phyloP scores from a whole-genome alignment of 2,888 invertebrate species.

The Ethmia dodecea region DNA sequence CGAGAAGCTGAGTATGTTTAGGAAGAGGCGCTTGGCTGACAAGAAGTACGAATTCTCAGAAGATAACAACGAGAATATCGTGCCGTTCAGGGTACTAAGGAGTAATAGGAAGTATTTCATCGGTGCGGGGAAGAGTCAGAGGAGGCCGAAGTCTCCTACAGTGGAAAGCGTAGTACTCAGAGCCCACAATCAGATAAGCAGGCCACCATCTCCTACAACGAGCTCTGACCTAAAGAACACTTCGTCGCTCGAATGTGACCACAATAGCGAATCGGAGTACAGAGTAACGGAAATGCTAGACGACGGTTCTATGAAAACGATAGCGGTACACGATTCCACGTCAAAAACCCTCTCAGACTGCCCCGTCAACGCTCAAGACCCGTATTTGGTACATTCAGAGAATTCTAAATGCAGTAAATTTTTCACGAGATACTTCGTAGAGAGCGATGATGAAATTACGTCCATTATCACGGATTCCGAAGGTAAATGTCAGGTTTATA shows the following conservation, averaged over 20 bases:
- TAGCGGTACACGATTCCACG: constrained; percentile 69
- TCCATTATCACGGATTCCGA: constrained; percentile 85
- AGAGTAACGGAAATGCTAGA: constrained; percentile 70
- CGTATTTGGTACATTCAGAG: constrained; percentile 68
- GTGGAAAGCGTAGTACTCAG: constrained; percentile 62
- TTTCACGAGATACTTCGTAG: constrained; percentile 82
- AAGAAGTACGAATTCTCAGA: constrained; percentile 95
- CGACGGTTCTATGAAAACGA: constrained; percentile 69
- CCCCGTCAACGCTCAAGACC: constrained; percentile 63
- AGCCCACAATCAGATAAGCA: constrained; percentile 65
- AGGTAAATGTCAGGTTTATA: constrained; percentile 52
- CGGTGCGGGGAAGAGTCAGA: constrained; percentile 48
- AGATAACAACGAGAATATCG: constrained; percentile 82
- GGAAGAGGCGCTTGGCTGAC: constrained; percentile 90
- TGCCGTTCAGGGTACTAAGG: constrained; percentile 80
- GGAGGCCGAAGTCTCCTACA: constrained; percentile 61
- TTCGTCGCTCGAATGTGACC: constrained; percentile 49
- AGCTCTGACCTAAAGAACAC: constrained; percentile 44
- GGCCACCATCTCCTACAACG: constrained; percentile 49
- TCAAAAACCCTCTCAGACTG: constrained; percentile 70
- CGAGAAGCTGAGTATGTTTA: constrained; percentile 90
- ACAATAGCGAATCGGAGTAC: constrained; percentile 67
- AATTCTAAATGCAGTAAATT: constrained; percentile 81
- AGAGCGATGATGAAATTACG: constrained; percentile 83
- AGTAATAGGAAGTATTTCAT: constrained; percentile 73